A percentile compares a stretch with the other conserved stretches of the same genome.
These are phyloP conservation scores for Danio albolineatus DNA, from an alignment of 2,797 vertebrate species.

Conservation along the genomic window DNA sequence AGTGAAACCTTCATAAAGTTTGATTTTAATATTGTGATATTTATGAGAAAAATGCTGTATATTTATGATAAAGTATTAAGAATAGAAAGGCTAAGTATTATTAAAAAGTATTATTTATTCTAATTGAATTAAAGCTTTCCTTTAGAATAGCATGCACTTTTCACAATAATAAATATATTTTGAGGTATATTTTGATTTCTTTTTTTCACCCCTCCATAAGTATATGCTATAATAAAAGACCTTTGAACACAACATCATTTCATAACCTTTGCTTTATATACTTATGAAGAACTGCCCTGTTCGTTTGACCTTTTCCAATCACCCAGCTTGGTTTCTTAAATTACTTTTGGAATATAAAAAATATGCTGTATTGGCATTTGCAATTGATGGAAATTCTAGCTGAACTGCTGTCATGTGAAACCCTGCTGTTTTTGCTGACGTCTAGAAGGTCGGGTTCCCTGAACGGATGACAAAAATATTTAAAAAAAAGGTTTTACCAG, in stretches of 20 bases:
- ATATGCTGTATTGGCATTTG: constrained; percentile 30
- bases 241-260: background rate
- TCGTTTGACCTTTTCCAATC: constrained; percentile 39
- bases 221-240: background rate
- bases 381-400: constrained; percentile 37
- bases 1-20: too few species aligned
- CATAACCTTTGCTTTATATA: constrained; percentile 22
- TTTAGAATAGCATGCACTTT: background rate
- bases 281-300: constrained; percentile 1
- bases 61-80: too few species aligned
- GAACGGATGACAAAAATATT: constrained; percentile 23
- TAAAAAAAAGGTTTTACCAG: background rate
- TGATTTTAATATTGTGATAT: too few species aligned
- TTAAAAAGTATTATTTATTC: too few species aligned
- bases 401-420: constrained; percentile 24
- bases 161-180: background rate
- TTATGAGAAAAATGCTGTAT: too few species aligned
- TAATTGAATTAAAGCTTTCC: background rate
- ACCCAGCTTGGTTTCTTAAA: constrained; percentile 8
- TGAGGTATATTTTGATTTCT: background rate
- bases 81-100: too few species aligned
- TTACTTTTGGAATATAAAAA: constrained; percentile 11
- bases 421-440: constrained; percentile 19
- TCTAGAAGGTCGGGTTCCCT: constrained; percentile 42
- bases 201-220: background rate